Conservation (phyloP, 2,113 vertebrate genomes). For the Nannobrachium achirus region DNA sequence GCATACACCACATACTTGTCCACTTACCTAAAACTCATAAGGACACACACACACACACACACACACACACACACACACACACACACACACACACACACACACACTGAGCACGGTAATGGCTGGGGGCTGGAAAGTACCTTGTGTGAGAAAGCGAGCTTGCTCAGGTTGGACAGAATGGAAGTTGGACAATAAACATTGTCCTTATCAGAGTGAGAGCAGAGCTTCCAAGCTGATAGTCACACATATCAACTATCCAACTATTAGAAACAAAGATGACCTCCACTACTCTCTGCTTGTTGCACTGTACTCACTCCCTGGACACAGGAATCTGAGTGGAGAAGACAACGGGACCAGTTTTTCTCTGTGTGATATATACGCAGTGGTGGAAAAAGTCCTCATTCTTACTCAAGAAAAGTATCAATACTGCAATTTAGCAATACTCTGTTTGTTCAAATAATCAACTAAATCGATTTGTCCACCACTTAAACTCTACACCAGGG, state of each 20-base stretch:
- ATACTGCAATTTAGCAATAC: too few relatives aligned
- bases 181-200: constrained; percentile 74
- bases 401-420: too few relatives aligned
- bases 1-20: constrained; percentile 9
- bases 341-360: constrained; percentile 5
- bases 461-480: too few relatives aligned
- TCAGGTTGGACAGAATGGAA: constrained; percentile 71
- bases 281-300: constrained; percentile 11
- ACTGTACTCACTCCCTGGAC: constrained; percentile 21
- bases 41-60: not conserved
- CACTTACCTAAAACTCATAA: constrained; percentile 2
- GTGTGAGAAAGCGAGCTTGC: constrained; percentile 57
- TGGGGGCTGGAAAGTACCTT: constrained; percentile 65
- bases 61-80: constrained; percentile 10
- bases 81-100: constrained; percentile 20
- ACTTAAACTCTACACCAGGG: too few relatives aligned
- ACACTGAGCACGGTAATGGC: constrained; percentile 54
- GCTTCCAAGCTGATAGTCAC: constrained; percentile 66
- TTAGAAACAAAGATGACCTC: constrained; percentile 66
- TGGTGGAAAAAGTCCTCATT: too few relatives aligned
- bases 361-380: too few relatives aligned
- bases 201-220: constrained; percentile 73
- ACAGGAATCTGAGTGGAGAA: constrained; percentile 21
- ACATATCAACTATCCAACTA: constrained; percentile 48
- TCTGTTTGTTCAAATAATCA: too few relatives aligned